Conservation (phyloP, 2,113 vertebrate genomes). For the Heterocephalus glaber region DNA sequence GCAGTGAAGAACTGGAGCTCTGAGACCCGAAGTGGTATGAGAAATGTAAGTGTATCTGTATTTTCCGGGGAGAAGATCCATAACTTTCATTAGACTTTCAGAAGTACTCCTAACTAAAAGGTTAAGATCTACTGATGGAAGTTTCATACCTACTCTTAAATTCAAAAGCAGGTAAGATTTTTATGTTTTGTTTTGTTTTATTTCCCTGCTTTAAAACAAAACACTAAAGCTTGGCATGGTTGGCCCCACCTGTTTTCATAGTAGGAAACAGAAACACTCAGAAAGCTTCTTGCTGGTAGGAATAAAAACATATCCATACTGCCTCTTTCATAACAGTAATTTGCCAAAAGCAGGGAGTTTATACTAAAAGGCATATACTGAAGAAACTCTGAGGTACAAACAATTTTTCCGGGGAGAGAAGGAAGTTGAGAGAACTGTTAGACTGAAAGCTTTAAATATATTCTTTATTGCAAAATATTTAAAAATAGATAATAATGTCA, state of each 20-base stretch:
- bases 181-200: not conserved
- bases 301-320: not conserved
- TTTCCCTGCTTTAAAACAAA: constrained; percentile 53
- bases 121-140: not conserved
- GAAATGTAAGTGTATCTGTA: not conserved
- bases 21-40: not conserved
- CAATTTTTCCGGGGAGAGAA: not conserved
- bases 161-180: constrained; percentile 19
- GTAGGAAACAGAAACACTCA: not conserved
- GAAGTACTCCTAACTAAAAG: not conserved
- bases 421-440: not conserved
- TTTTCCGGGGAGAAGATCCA: constrained; percentile 20
- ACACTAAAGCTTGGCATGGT: not conserved
- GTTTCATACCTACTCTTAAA: not conserved
- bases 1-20: not conserved
- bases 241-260: not conserved
- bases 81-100: constrained; percentile 13
- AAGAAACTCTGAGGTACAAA: constrained; percentile 37
- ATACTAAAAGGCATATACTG: not conserved
- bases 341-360: not conserved
- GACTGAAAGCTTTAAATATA: constrained; percentile 19
- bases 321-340: not conserved
- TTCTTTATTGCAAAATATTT: not conserved
- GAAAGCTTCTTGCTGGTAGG: not conserved
- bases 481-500: not conserved